These are phyloP conservation scores for Anodontia alba DNA, from an alignment of 2,888 invertebrate genomes.

Conservation along the genomic window DNA sequence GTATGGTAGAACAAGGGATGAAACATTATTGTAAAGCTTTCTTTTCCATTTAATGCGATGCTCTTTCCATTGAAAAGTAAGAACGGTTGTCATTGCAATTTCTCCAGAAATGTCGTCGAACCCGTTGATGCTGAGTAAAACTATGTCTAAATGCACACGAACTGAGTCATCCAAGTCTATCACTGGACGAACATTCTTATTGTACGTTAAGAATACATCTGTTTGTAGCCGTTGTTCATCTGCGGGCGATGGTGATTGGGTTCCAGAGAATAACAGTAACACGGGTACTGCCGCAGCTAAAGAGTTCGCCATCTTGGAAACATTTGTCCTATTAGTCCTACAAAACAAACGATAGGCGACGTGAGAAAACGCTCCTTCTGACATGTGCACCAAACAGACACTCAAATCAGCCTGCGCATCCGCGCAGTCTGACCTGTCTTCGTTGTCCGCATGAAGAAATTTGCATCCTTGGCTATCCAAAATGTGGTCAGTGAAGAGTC, in stretches of 20 bases:
- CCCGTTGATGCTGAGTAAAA: conserved; percentile 27
- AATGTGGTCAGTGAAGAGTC: too few relatives aligned
- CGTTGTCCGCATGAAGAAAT: too few relatives aligned
- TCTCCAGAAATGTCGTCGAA: conserved; percentile 48
- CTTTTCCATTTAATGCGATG: conserved; percentile 38
- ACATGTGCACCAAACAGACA: too few relatives aligned
- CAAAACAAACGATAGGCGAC: too few relatives aligned
- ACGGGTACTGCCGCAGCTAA: too few relatives aligned
- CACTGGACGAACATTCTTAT: conserved; percentile 23
- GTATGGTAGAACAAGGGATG: conserved; percentile 10
- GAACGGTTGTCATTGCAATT: conserved; percentile 19
- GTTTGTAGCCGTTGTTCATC: conserved; percentile 12
- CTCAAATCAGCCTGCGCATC: too few relatives aligned
- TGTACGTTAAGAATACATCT: conserved; percentile 25
- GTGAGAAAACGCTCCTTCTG: too few relatives aligned
- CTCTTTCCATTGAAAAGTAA: conserved; percentile 26
- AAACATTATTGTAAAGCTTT: not conserved
- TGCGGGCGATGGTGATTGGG: not conserved
- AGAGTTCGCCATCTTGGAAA: too few relatives aligned
- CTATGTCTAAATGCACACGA: not conserved
- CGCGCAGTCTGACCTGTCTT: too few relatives aligned
- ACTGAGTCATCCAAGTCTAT: not conserved
- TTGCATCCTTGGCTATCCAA: too few relatives aligned
- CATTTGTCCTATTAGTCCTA: too few relatives aligned
- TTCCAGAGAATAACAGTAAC: too few relatives aligned